Percentiles rank a stretch among this genome's conserved stretches.
Conservation (phyloP, 2,888 invertebrate genomes). For the Mimachlamys varia region DNA sequence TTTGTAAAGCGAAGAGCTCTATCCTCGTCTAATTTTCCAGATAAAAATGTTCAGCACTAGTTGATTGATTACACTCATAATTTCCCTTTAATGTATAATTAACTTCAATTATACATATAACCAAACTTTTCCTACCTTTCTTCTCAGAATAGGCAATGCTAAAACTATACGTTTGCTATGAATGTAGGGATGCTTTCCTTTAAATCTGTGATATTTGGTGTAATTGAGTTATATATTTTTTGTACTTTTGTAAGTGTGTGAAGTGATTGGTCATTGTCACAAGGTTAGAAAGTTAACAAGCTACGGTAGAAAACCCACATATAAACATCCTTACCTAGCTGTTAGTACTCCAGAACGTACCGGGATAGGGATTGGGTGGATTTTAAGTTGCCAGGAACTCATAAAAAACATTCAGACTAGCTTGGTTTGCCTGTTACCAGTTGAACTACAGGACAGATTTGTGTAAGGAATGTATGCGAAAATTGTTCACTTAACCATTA, state of each 20-base stretch:
- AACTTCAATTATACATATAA: not conserved
- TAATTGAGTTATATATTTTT: not conserved
- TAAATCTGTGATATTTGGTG: conserved; percentile 4
- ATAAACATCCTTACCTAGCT: not conserved
- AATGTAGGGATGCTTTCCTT: not conserved
- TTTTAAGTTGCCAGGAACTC: conserved; percentile 34
- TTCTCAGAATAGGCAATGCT: not conserved
- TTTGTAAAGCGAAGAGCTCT: not conserved
- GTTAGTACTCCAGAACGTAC: not conserved
- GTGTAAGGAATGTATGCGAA: not conserved
- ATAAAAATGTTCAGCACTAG: not conserved
- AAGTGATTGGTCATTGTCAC: conserved; percentile 9
- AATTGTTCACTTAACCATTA: conserved; percentile 12
- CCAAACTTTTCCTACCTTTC: not conserved
- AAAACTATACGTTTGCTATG: not conserved
- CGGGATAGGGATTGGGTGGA: conserved; percentile 2
- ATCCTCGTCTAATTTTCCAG: not conserved
- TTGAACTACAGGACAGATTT: not conserved
- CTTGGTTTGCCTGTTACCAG: conserved; percentile 20
- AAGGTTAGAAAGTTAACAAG: not conserved
- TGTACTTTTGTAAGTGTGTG: not conserved
- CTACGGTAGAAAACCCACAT: not conserved
- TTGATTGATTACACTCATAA: not conserved
- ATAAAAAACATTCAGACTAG: conserved; percentile 31
- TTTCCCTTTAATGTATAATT: not conserved